Evolutionary conservation across 2,888 invertebrate species (phyloP), one percentile per base, ranked within the genome.

Genomic region (Phymatocera aterrima): DNA sequence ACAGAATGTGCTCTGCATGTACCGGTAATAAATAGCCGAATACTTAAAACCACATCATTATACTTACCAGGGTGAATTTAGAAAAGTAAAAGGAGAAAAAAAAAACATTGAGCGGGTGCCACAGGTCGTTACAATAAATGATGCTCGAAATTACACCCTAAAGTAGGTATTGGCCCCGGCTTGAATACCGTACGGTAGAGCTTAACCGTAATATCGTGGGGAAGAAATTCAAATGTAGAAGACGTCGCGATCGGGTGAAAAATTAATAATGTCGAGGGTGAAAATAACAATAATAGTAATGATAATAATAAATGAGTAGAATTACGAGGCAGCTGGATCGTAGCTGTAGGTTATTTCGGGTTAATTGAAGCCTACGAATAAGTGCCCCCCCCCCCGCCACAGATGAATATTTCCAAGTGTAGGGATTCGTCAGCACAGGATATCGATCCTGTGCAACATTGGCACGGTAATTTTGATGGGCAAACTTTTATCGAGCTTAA

Each of bases 81-180:
- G n/a, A n/a, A n/a, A n/a, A n/a, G n/a, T n/a, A n/a, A n/a, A n/a
- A n/a, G n/a, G n/a, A n/a, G n/a, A n/a, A n/a, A 34, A 64, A 37
- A n/a, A 64, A 64, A 37, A 34, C 40, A 5, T 4, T 15, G 54
- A 46, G 28, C 68, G 68, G 46, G 68, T 34, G 46, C 65, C 40
- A 65, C 37, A 46, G 43, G 68, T 46, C 68, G 68, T 46, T 68
- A 24, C 24, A 46, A 68, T 46, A 68, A 68, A 68, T 46, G 68
- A 68, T 43, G 68, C 68, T 43, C 46, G 2, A 46, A 68, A 68
- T 46, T 68, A 46, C 46, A 46, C 68, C 28, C 5, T 46, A n/a
- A n/a, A n/a, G n/a, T 28, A 28, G 46, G 68, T 46, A 46, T 43
- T n/a, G 18, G 37, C 10, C 18, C 40, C n/a, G 21, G n/a, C 3